These are phyloP conservation scores for Gopherus flavomarginatus DNA, from an alignment of 2,113 vertebrate species.

Conservation along the genomic window DNA sequence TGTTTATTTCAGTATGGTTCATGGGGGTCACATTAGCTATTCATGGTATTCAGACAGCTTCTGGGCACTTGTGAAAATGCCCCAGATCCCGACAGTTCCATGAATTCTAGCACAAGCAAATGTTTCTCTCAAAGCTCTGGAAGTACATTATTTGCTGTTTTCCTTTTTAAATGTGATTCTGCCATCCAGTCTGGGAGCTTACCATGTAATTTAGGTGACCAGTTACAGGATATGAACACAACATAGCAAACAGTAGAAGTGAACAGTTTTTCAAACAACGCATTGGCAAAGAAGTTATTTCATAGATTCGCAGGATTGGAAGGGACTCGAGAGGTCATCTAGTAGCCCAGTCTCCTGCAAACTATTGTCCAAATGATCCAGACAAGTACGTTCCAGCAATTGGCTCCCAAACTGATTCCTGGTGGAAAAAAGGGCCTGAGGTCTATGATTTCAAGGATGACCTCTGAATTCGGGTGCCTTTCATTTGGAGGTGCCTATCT, in stretches of 20 bases:
- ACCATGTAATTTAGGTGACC: neutral
- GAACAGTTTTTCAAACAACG: neutral
- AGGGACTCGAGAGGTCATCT: no score
- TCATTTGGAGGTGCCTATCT: neutral
- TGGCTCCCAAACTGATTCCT: neutral
- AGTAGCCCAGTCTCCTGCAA: no score
- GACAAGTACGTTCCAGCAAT: neutral
- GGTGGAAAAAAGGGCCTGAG: neutral
- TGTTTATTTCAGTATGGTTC: neutral
- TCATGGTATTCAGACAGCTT: constrained; percentile 46
- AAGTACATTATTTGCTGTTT: constrained; percentile 32
- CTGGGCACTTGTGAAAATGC: constrained; percentile 44
- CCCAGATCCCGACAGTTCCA: neutral
- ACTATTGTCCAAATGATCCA: neutral
- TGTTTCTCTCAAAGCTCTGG: constrained; percentile 5
- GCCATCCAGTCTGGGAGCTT: constrained; percentile 7
- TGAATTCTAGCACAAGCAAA: neutral
- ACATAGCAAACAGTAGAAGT: neutral
- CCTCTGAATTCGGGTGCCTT: neutral
- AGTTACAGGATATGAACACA: neutral
- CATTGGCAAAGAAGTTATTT: neutral
- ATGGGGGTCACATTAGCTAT: constrained; percentile 39
- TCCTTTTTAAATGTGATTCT: neutral
- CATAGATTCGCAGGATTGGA: no score
- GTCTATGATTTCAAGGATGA: neutral